Evolutionary conservation across 2,888 invertebrate genomes (phyloP).

Genomic region (Caenorhabditis becei): DNA sequence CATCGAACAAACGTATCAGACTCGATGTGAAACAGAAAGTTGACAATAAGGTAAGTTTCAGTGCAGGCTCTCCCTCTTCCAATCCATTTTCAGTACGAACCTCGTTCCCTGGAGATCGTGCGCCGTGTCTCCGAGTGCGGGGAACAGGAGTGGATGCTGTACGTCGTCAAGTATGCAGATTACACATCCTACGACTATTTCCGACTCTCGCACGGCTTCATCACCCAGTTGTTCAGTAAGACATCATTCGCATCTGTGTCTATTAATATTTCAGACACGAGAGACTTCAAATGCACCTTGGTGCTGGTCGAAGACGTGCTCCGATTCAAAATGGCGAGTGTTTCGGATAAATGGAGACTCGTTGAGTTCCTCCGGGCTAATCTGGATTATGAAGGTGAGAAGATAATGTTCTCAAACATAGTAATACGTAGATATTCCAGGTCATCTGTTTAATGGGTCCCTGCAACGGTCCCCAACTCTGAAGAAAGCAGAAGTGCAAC

Average conservation of each 20-base stretch:
- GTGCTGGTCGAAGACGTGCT: constrained; percentile 9
- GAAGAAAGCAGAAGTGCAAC: not conserved
- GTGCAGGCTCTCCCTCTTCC: too few species aligned
- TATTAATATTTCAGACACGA: constrained; percentile 35
- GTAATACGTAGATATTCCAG: not conserved
- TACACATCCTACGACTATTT: constrained; percentile 44
- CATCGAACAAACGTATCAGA: constrained; percentile 7
- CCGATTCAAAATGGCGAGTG: constrained; percentile 17
- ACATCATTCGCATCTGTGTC: not conserved
- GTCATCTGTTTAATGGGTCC: not conserved
- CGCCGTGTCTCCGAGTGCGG: constrained; percentile 2
- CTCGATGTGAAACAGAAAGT: constrained; percentile 26
- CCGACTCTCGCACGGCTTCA: constrained; percentile 25
- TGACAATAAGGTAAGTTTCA: constrained; percentile 13
- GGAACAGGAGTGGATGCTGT: constrained; percentile 32
- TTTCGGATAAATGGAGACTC: constrained; percentile 30
- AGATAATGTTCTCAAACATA: not conserved
- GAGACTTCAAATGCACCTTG: constrained; percentile 29
- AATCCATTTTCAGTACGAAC: constrained; percentile 29
- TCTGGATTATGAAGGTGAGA: constrained; percentile 6
- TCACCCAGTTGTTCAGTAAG: constrained; percentile 42
- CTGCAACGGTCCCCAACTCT: not conserved
- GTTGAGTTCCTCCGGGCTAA: constrained; percentile 21
- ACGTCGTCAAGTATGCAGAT: constrained; percentile 47
- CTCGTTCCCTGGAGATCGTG: constrained; percentile 15